Percentiles rank a stretch among this genome's conserved stretches.
phyloP scores from a whole-genome alignment of 1,140 invertebrate species.

The Rhyzopertha dominica region DNA sequence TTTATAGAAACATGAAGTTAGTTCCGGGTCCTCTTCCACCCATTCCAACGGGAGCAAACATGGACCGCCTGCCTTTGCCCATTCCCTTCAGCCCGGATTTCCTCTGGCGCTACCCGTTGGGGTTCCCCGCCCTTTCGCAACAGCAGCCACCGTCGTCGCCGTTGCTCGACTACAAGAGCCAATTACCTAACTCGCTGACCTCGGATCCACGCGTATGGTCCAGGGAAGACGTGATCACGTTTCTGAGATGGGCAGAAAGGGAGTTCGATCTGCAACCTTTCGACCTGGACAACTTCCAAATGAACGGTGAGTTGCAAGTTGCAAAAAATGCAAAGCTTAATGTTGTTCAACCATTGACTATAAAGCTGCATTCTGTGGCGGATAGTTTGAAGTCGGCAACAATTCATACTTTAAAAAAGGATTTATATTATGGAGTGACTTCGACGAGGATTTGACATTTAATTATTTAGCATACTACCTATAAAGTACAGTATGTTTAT shows the following conservation, averaged over 20 bases:
- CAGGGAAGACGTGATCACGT: constrained; percentile 81
- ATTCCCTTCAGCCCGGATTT: constrained; percentile 71
- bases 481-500: too few relatives aligned
- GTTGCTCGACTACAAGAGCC: constrained; percentile 78
- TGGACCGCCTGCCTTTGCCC: constrained; percentile 59
- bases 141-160: constrained; percentile 61
- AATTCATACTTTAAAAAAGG: too few relatives aligned
- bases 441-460: too few relatives aligned
- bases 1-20: constrained; percentile 60
- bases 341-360: too few relatives aligned
- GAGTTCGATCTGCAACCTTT: constrained; percentile 90
- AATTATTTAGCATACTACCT: too few relatives aligned
- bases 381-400: too few relatives aligned
- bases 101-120: constrained; percentile 76
- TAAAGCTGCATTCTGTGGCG: too few relatives aligned
- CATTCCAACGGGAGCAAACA: constrained; percentile 51
- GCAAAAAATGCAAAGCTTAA: too few relatives aligned
- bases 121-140: constrained; percentile 52
- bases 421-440: too few relatives aligned
- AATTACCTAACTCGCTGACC: constrained; percentile 72
- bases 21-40: constrained; percentile 60
- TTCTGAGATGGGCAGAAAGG: constrained; percentile 86
- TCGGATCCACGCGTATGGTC: constrained; percentile 86
- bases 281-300: constrained; percentile 92
- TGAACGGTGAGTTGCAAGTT: constrained; percentile 89